Base-by-base conservation (phyloP, 2,113 vertebrate genomes). In the Scalopus aquaticus region DNA sequence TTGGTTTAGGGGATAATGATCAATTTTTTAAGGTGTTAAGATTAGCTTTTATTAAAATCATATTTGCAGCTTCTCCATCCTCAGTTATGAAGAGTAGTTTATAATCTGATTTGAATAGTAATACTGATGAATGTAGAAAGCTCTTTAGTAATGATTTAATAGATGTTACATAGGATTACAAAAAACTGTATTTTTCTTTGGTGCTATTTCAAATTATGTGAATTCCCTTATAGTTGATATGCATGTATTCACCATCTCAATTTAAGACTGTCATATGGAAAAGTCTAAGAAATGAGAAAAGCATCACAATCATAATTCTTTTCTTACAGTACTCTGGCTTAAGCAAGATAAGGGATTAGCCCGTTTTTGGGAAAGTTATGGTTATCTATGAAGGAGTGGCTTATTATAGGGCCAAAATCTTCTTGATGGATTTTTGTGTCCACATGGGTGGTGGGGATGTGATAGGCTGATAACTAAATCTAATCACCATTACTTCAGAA, bases 21-120 rank as follows among this genome's bases (percentile, higher is more conserved):
- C 49, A 65, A 6, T 22, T 42, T 88, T 76, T 81, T 89, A 35
- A 84, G 9, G 39, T 82, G 20, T 35, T 76, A 58, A 86, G 12
- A 39, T 30, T 65, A 78, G 12, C n/a, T 73, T 42, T 92, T 37
- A 35, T 28, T 80, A 69, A 88, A 81, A 46, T 42, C 16, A 20
- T 35, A 26, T 32, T 78, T 91, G 39, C 17, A 32, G 19, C 13
- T 77, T 95, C 22, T 88, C 20, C 20, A 65, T 46, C 39, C n/a
- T 89, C 15, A 44, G 0, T 69, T 88, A 35, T 20, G 28, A 84
- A 89, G 60, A 67, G 37, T 64, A 65, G 17, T 93, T 0, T 92
- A 24, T 85, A 35, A 70, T 32, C 58, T 84, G 32, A 83, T 69
- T 78, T 77, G 76, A 42, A 94, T 96, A 80, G 28, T 88, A 92